These are phyloP conservation scores for Astyanax mexicanus DNA, from an alignment of 2,797 vertebrate species.

Conservation along the genomic window DNA sequence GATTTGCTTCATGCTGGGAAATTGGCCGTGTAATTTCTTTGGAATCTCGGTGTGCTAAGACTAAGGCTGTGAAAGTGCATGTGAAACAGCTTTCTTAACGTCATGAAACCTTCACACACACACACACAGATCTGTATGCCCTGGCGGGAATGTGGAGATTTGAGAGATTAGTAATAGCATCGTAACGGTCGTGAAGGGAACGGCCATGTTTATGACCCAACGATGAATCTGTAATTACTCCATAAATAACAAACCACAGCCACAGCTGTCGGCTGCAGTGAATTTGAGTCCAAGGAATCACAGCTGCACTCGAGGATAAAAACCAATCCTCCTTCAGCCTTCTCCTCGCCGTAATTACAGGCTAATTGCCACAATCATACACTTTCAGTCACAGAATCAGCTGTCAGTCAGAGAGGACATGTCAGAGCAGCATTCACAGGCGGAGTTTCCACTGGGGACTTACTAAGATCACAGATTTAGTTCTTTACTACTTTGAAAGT, in stretches of 20 bases:
- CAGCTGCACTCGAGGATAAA: conserved; percentile 29
- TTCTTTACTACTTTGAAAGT: not conserved
- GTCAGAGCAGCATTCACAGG: not conserved
- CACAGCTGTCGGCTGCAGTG: conserved; percentile 25
- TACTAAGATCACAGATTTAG: not conserved
- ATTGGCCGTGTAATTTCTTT: conserved; percentile 39
- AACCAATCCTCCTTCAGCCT: conserved; percentile 2
- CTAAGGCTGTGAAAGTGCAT: conserved; percentile 42
- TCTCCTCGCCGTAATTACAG: conserved; percentile 12
- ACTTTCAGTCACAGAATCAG: conserved; percentile 8
- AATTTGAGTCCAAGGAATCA: conserved; percentile 32
- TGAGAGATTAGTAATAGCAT: conserved; percentile 47
- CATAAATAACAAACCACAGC: conserved; percentile 54
- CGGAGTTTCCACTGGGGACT: not conserved
- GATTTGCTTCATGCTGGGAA: conserved; percentile 20
- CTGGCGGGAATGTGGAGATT: conserved; percentile 33
- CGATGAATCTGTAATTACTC: conserved; percentile 56
- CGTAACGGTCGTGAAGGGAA: conserved; percentile 30
- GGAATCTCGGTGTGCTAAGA: conserved; percentile 35
- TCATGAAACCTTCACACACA: not conserved
- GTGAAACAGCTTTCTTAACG: not conserved
- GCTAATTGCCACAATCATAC: conserved; percentile 12
- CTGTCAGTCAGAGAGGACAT: not conserved
- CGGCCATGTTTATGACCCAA: conserved; percentile 45
- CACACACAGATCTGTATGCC: conserved; percentile 12